These are phyloP conservation scores for Apistogramma diplotaenia DNA, from an alignment of 2,113 vertebrate species.

Conservation along the genomic window DNA sequence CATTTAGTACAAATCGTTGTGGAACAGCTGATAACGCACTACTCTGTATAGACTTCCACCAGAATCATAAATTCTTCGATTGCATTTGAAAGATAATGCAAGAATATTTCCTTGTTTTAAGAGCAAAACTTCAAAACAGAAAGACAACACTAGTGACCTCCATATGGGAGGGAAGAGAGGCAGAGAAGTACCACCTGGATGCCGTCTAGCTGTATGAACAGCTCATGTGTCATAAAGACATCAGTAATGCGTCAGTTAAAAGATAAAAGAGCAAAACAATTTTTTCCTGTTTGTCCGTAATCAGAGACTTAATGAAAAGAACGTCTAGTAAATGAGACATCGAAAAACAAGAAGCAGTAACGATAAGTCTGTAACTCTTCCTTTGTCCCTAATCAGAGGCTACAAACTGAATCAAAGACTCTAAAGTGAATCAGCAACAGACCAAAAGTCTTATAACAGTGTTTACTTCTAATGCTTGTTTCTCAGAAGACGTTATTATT, in stretches of 20 bases:
- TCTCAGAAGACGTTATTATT: slow-evolving; percentile 8
- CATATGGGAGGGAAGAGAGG: background rate
- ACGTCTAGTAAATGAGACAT: slow-evolving; percentile 10
- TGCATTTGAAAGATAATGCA: background rate
- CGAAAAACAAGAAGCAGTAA: slow-evolving; percentile 27
- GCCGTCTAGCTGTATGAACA: slow-evolving; percentile 51
- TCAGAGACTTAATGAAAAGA: slow-evolving; percentile 42
- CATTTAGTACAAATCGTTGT: background rate
- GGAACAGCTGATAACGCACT: background rate
- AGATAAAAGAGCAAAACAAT: slow-evolving; percentile 43
- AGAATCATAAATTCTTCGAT: background rate
- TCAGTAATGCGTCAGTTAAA: slow-evolving; percentile 37
- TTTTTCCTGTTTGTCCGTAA: slow-evolving; percentile 35
- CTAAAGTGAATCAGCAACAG: slow-evolving; percentile 39
- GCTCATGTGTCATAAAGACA: slow-evolving; percentile 62
- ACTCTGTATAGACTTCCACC: background rate
- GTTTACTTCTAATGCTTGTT: background rate
- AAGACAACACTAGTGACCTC: background rate
- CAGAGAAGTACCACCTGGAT: slow-evolving; percentile 52
- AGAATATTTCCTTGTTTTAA: background rate
- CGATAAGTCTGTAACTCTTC: slow-evolving; percentile 23
- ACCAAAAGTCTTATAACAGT: background rate
- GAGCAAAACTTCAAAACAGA: background rate
- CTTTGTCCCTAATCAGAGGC: slow-evolving; percentile 17
- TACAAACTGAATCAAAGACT: slow-evolving; percentile 2